Conservation (phyloP, 2,888 invertebrate species). For the Sarcophaga variegata region DNA sequence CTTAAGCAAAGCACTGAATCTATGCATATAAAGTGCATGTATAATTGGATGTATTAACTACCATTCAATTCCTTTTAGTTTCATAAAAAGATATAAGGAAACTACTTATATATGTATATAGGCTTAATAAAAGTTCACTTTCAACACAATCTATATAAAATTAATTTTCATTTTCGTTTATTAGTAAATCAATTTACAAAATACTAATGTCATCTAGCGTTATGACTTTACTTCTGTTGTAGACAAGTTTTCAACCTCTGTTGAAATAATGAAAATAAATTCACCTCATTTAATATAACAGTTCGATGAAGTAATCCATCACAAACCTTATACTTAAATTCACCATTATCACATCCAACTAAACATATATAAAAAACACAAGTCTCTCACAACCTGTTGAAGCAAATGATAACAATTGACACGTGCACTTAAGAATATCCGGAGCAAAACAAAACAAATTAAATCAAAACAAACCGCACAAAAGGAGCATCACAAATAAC, state of each 20-base stretch:
- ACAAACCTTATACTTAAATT: neutral
- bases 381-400: conserved; percentile 29
- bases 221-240: neutral
- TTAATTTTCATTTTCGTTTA: too few species aligned
- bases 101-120: too few species aligned
- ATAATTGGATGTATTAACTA: too few species aligned
- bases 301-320: conserved; percentile 11
- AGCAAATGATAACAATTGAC: conserved; percentile 17
- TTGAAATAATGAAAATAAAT: neutral
- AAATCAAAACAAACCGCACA: conserved; percentile 15
- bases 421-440: conserved; percentile 41
- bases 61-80: too few species aligned
- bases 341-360: neutral
- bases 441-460: conserved; percentile 29
- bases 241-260: too few species aligned
- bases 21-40: too few species aligned
- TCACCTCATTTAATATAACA: conserved; percentile 48
- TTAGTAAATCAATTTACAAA: too few species aligned
- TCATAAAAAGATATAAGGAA: too few species aligned
- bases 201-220: too few species aligned
- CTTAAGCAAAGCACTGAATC: too few species aligned
- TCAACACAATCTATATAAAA: too few species aligned
- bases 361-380: neutral
- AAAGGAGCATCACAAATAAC: conserved; percentile 19
- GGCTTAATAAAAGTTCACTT: too few species aligned